phyloP scores from a whole-genome alignment of 2,797 vertebrate genomes.

The Heliangelus exortis region DNA sequence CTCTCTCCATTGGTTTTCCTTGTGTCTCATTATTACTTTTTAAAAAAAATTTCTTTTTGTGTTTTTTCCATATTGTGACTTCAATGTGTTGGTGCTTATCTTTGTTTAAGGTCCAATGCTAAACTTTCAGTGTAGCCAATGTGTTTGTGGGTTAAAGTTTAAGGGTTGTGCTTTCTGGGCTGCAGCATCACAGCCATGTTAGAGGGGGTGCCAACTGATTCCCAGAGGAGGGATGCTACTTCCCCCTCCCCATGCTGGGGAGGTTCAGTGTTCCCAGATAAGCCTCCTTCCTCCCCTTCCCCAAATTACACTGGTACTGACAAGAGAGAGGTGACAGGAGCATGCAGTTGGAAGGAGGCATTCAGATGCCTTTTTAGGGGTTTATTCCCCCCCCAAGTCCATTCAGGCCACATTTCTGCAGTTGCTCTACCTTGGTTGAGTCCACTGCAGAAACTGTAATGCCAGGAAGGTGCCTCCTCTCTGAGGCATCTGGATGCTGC shows the following conservation, averaged over 20 bases:
- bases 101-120: background rate
- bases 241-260: background rate
- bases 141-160: background rate
- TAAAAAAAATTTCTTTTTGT: background rate
- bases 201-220: background rate
- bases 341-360: rapidly evolving
- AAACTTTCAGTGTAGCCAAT: rapidly evolving
- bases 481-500: background rate
- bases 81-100: background rate
- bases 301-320: background rate
- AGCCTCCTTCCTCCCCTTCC: background rate
- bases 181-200: background rate
- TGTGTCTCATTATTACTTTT: background rate
- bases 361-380: background rate
- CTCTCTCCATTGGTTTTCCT: background rate
- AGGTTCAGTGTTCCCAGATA: background rate
- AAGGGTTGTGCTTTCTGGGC: background rate
- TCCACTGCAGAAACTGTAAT: rapidly evolving
- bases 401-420: background rate
- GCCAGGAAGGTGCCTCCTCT: background rate
- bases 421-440: rapidly evolving
- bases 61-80: background rate
- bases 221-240: background rate
- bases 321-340: background rate
- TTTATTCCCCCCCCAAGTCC: rapidly evolving